These are phyloP conservation scores for Diogma glabrata DNA, from an alignment of 2,888 invertebrate species.

Conservation along the genomic window DNA sequence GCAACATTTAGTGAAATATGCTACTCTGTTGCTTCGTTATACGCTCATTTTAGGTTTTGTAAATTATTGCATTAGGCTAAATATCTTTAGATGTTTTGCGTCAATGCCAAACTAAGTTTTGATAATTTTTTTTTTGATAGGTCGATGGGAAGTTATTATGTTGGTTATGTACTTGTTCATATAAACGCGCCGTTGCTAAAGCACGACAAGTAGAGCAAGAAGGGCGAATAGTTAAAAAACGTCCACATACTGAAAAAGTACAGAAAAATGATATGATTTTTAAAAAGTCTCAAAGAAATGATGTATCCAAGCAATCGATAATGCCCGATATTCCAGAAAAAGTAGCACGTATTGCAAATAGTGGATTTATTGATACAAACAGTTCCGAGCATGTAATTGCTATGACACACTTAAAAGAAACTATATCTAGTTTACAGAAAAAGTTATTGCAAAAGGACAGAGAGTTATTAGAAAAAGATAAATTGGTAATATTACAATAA, in stretches of 20 bases:
- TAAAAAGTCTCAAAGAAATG: conserved; percentile 39
- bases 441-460: conserved; percentile 75
- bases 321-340: conserved; percentile 31
- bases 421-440: conserved; percentile 83
- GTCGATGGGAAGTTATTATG: conserved; percentile 90
- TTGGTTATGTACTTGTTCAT: conserved; percentile 90
- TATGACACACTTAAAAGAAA: conserved; percentile 87
- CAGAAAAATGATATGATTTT: conserved; percentile 23
- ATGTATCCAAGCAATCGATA: conserved; percentile 29
- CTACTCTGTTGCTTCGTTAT: too few species aligned
- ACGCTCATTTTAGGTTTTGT: too few species aligned
- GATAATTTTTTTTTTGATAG: conserved; percentile 43
- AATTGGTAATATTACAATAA: conserved; percentile 51
- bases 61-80: too few species aligned
- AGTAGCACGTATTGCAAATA: conserved; percentile 23
- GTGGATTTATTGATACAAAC: conserved; percentile 59
- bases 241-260: conserved; percentile 32
- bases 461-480: conserved; percentile 78
- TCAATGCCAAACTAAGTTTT: too few species aligned
- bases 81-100: too few species aligned
- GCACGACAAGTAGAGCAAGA: conserved; percentile 74
- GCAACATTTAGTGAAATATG: too few species aligned
- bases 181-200: conserved; percentile 82
- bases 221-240: conserved; percentile 43
- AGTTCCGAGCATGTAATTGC: conserved; percentile 89